These are phyloP conservation scores for Onychomys leucogaster DNA, from an alignment of 2,797 vertebrate species.

Conservation along the genomic window DNA sequence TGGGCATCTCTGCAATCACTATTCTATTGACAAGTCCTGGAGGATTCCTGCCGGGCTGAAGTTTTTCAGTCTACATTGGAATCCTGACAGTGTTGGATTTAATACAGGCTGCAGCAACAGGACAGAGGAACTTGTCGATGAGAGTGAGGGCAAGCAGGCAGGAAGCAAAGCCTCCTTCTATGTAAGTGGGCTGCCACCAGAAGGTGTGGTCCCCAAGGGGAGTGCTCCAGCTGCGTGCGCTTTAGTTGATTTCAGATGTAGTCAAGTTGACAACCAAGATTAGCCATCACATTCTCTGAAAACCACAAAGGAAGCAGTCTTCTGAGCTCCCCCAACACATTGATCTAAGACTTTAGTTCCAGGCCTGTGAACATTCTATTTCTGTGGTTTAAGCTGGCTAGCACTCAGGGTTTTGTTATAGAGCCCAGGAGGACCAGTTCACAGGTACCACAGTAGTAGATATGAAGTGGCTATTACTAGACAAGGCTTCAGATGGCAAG, in stretches of 20 bases:
- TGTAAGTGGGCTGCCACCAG: background rate
- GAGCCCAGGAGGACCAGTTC: background rate
- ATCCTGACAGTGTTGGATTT: background rate
- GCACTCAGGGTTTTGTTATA: background rate
- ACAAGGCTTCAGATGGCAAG: rapidly evolving
- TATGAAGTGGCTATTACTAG: no score
- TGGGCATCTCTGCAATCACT: background rate
- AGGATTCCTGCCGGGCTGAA: background rate
- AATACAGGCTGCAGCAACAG: background rate
- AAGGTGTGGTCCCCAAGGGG: background rate
- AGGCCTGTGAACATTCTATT: no score
- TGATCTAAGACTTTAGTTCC: background rate
- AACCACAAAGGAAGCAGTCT: no score
- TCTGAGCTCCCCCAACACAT: background rate
- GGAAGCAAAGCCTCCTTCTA: background rate
- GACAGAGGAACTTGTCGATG: background rate
- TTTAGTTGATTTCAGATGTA: background rate
- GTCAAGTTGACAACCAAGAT: no score
- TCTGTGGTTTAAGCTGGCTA: background rate
- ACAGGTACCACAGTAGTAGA: rapidly evolving
- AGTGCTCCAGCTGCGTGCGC: background rate
- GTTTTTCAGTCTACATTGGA: background rate
- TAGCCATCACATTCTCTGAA: no score
- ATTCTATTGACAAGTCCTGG: background rate
- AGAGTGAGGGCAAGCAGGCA: background rate